A percentile compares a stretch with the other conserved stretches of the same genome.
phyloP scores from a whole-genome alignment of 2,797 vertebrate species.

The Amniataba percoides region DNA sequence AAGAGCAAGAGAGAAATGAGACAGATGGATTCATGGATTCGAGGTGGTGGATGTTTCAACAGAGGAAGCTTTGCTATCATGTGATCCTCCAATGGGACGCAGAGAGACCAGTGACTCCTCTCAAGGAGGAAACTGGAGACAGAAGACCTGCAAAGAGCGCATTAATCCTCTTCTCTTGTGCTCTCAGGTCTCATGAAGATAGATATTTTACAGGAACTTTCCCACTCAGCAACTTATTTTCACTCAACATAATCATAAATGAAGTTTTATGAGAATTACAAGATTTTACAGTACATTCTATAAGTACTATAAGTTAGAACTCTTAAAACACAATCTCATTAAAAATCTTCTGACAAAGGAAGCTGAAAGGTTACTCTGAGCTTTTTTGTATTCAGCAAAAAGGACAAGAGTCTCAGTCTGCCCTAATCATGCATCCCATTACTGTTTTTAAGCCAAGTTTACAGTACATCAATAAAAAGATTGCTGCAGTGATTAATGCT shows the following conservation, averaged over 20 bases:
- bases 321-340: conserved; percentile 6
- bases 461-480: conserved; percentile 54
- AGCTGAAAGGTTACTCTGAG: background rate
- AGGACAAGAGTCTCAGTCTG: conserved; percentile 5
- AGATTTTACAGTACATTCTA: background rate
- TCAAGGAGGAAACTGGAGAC: conserved; percentile 31
- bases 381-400: background rate
- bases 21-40: conserved; percentile 47
- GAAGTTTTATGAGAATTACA: conserved; percentile 13
- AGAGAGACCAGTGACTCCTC: conserved; percentile 10
- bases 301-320: background rate
- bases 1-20: conserved; percentile 18
- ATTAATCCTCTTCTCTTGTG: conserved; percentile 21
- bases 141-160: conserved; percentile 1
- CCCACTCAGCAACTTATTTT: conserved; percentile 11
- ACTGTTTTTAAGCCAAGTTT: conserved; percentile 44
- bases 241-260: conserved; percentile 7
- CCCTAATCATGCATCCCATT: conserved; percentile 47
- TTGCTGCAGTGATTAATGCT: conserved; percentile 51
- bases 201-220: conserved; percentile 14
- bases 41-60: conserved; percentile 13
- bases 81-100: conserved; percentile 21
- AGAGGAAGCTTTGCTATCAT: conserved; percentile 32
- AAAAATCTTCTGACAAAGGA: background rate
- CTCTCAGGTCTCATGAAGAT: conserved; percentile 15